Conservation (phyloP, 2,888 invertebrate species). For the Mythimna loreyi region DNA sequence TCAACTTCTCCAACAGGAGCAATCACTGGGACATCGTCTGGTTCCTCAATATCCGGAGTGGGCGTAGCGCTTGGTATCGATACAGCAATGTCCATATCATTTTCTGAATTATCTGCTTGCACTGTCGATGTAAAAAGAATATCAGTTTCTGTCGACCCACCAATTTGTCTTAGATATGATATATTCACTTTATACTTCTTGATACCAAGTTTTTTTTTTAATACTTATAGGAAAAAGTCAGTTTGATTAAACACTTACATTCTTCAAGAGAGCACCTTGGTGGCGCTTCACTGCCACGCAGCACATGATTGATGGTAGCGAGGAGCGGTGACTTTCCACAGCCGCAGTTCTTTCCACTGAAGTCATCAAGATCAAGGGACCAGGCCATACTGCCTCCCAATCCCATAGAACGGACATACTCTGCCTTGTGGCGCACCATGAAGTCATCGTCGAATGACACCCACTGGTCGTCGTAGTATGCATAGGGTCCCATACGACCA, state of each 20-base stretch:
- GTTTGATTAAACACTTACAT: slow-evolving; percentile 72
- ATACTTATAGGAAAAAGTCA: not conserved
- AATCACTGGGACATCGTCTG: slow-evolving; percentile 39
- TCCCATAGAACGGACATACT: slow-evolving; percentile 94
- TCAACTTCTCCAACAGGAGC: slow-evolving; percentile 43
- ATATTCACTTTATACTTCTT: not conserved
- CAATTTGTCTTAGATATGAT: not conserved
- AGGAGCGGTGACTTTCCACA: slow-evolving; percentile 96
- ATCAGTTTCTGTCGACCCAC: not conserved
- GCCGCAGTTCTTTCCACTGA: slow-evolving; percentile 93
- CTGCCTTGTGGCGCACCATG: slow-evolving; percentile 96
- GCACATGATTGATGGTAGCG: slow-evolving; percentile 94
- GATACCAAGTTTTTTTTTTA: not conserved
- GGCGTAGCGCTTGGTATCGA: slow-evolving; percentile 39
- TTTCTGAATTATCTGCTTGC: slow-evolving; percentile 57
- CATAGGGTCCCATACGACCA: slow-evolving; percentile 97
- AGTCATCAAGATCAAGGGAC: slow-evolving; percentile 97
- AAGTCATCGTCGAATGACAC: slow-evolving; percentile 97
- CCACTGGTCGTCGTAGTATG: slow-evolving; percentile 96
- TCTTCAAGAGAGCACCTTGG: slow-evolving; percentile 87
- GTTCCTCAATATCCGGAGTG: slow-evolving; percentile 52
- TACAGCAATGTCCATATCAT: slow-evolving; percentile 36
- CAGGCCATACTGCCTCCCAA: slow-evolving; percentile 97
- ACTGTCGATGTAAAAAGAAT: slow-evolving; percentile 53
- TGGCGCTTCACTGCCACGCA: slow-evolving; percentile 93